phyloP scores from a whole-genome alignment of 2,113 vertebrate species.

The Gambusia affinis region DNA sequence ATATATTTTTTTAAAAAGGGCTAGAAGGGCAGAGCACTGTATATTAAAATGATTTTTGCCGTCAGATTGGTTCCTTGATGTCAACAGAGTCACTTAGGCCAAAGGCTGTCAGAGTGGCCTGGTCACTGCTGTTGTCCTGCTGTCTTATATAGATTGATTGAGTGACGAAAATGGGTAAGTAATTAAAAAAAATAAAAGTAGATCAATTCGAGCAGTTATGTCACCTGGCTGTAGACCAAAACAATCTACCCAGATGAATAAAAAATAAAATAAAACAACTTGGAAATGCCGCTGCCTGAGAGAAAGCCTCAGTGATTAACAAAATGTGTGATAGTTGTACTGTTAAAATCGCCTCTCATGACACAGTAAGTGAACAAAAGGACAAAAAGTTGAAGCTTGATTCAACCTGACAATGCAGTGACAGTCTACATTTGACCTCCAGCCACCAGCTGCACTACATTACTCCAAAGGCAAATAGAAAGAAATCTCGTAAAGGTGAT shows the following conservation, averaged over 20 bases:
- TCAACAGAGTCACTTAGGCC: no score
- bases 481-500: background rate
- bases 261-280: conserved; percentile 34
- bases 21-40: no score
- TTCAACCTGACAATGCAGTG: conserved; percentile 9
- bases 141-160: background rate
- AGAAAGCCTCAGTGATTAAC: background rate
- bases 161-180: conserved; percentile 22
- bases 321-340: background rate
- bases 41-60: no score
- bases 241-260: conserved; percentile 27
- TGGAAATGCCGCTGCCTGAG: conserved; percentile 28
- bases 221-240: conserved; percentile 10
- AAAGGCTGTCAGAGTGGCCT: background rate
- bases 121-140: background rate
- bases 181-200: conserved; percentile 15
- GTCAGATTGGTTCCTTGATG: no score
- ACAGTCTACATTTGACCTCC: background rate
- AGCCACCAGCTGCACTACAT: background rate
- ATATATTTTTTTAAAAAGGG: no score
- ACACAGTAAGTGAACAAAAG: conserved; percentile 5
- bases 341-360: background rate
- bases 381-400: background rate
- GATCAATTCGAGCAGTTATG: conserved; percentile 31
- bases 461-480: background rate